These are phyloP conservation scores for Bombus sibiricus DNA, from an alignment of 1,140 invertebrate species.

Conservation along the genomic window DNA sequence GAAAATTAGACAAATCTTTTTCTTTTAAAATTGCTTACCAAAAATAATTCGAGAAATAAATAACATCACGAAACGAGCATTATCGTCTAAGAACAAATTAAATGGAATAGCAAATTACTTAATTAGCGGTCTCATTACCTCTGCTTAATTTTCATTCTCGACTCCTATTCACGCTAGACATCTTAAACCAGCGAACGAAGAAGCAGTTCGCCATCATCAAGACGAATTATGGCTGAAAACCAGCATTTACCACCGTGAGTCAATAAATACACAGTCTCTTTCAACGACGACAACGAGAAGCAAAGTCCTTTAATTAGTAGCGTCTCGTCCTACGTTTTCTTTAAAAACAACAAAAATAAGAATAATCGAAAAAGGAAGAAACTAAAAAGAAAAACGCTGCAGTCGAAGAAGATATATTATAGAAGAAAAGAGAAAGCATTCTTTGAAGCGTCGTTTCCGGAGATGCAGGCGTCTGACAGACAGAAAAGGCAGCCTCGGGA, in stretches of 20 bases:
- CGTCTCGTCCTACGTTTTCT: background rate
- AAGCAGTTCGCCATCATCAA: too few relatives aligned
- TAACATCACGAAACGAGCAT: too few relatives aligned
- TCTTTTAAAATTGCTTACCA: background rate
- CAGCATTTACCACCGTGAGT: too few relatives aligned
- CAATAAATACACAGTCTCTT: too few relatives aligned
- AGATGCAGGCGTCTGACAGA: slow-evolving; percentile 14
- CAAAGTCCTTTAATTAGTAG: background rate
- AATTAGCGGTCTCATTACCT: background rate
- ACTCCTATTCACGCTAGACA: too few relatives aligned
- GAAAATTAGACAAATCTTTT: background rate
- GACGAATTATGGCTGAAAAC: too few relatives aligned
- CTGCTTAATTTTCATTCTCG: background rate
- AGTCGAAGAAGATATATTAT: background rate
- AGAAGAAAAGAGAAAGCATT: background rate
- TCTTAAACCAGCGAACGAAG: too few relatives aligned
- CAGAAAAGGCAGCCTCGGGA: slow-evolving; percentile 30
- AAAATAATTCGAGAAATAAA: background rate
- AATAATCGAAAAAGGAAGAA: background rate
- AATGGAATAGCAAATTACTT: background rate
- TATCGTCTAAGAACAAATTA: background rate
- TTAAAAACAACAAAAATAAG: background rate
- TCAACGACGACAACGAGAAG: too few relatives aligned
- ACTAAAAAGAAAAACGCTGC: background rate
- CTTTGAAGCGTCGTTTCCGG: slow-evolving; percentile 6